phyloP scores from a whole-genome alignment of 2,113 vertebrate genomes.

The Opisthocomus hoazin region DNA sequence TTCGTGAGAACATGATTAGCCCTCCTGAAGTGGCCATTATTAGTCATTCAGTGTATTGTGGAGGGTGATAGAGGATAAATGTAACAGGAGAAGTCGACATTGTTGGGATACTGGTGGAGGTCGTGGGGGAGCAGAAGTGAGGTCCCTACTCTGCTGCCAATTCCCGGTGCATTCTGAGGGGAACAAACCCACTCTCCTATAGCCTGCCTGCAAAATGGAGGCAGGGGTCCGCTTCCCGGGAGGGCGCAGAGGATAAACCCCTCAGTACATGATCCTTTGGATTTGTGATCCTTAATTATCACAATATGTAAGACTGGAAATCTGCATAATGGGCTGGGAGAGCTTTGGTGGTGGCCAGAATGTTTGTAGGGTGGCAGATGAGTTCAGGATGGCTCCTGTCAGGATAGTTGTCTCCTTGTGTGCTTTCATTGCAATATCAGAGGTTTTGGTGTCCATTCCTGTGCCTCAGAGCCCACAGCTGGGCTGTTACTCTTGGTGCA shows the following conservation, averaged over 20 bases:
- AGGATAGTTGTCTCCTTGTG: accelerated
- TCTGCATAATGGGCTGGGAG: neutral
- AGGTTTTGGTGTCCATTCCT: neutral
- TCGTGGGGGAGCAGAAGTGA: neutral
- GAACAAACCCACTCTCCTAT: neutral
- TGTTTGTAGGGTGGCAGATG: too few species aligned
- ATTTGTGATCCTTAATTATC: neutral
- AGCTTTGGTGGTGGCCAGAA: neutral
- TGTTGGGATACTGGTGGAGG: neutral
- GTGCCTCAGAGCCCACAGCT: neutral
- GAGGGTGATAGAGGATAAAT: neutral
- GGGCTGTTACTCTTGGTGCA: accelerated
- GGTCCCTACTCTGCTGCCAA: neutral
- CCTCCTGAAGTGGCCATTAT: neutral
- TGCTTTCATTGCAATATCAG: neutral
- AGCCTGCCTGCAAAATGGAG: neutral
- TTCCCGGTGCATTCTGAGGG: accelerated
- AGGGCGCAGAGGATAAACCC: neutral
- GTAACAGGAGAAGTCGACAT: accelerated
- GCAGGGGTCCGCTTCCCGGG: neutral
- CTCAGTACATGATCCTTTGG: neutral
- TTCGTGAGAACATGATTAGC: neutral
- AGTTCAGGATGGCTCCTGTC: neutral
- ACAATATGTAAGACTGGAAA: neutral
- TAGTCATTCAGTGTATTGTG: neutral